Conservation (phyloP, 2,797 vertebrate species). For the Antrozous pallidus region DNA sequence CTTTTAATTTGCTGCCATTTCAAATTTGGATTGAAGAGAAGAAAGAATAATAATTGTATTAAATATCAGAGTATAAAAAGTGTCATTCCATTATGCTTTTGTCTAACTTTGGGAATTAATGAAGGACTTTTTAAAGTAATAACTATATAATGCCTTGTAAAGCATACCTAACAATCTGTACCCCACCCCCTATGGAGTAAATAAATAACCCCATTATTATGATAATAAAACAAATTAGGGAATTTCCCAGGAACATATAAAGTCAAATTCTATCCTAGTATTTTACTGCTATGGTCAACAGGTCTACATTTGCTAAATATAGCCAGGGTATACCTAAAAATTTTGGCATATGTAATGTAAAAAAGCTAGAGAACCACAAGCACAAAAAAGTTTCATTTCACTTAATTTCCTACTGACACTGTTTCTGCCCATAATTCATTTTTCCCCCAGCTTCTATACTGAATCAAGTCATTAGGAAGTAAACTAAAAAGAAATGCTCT, state of each 20-base stretch:
- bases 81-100: background rate
- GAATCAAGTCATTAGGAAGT: background rate
- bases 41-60: background rate
- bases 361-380: background rate
- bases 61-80: background rate
- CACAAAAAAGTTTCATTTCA: background rate
- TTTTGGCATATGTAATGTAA: background rate
- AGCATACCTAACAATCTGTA: background rate
- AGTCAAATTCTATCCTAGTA: background rate
- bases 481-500: slow-evolving; percentile 34
- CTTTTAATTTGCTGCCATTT: slow-evolving; percentile 8
- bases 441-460: background rate
- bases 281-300: background rate
- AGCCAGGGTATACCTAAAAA: background rate
- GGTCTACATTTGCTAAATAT: background rate
- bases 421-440: background rate
- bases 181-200: background rate
- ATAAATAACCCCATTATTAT: slow-evolving; percentile 41
- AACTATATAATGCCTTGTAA: background rate
- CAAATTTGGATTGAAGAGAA: background rate
- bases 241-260: slow-evolving; percentile 6
- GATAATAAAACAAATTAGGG: slow-evolving; percentile 17
- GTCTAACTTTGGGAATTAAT: background rate
- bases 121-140: background rate
- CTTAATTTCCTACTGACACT: background rate